Percentiles rank a stretch among this genome's conserved stretches.
These are phyloP conservation scores for Cliona cf. orientalis DNA, from an alignment of 37 sponge, comb jelly and placozoan species.

Conservation along the genomic window DNA sequence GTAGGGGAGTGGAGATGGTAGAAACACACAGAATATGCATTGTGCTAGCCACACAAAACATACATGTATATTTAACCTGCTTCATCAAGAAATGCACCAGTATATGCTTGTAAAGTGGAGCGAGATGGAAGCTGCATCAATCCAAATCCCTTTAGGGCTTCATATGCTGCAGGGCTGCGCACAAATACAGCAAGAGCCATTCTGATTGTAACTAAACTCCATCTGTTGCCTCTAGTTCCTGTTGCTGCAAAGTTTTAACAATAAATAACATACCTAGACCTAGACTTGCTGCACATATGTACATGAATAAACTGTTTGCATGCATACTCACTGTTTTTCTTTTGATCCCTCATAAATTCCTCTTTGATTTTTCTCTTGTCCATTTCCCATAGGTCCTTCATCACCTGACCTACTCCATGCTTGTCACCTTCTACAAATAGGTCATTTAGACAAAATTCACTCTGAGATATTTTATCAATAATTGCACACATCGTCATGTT, in stretches of 20 bases:
- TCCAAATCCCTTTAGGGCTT: too few relatives aligned
- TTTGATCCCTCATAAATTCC: background rate
- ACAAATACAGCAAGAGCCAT: background rate
- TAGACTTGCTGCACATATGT: background rate
- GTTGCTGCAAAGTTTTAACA: too few relatives aligned
- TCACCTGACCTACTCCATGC: background rate
- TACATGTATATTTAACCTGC: background rate
- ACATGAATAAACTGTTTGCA: background rate
- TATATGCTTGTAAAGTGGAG: background rate
- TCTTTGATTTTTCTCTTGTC: background rate
- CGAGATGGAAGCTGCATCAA: background rate
- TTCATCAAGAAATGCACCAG: constrained; percentile 16
- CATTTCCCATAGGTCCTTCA: background rate
- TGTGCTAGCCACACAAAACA: too few relatives aligned
- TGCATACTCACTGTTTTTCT: background rate
- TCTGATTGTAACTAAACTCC: background rate
- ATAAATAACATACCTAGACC: background rate
- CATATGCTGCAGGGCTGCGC: background rate
- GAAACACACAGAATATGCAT: too few relatives aligned
- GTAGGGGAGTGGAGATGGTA: background rate
- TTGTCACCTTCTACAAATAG: background rate
- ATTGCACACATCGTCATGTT: background rate
- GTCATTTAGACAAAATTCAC: background rate
- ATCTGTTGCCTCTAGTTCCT: background rate
- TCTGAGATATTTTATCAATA: background rate